phyloP scores from a whole-genome alignment of 2,888 invertebrate species.

The Neoitamus cyanurus region DNA sequence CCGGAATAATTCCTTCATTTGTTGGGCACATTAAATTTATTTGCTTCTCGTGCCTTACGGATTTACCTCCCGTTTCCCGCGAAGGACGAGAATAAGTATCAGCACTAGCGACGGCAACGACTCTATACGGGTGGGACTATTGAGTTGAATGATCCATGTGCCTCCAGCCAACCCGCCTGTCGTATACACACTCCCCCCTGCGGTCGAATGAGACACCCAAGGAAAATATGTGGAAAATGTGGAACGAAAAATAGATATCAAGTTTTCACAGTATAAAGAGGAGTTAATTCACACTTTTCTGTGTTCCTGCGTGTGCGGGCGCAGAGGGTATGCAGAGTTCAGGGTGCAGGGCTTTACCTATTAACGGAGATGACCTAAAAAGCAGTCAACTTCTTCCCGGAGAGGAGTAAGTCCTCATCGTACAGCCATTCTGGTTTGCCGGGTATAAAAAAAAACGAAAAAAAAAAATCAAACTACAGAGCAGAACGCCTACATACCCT shows the following conservation, averaged over 20 bases:
- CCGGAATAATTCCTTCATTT: constrained; percentile 12
- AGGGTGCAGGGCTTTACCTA: not conserved
- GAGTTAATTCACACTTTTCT: not conserved
- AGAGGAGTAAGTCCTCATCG: not conserved
- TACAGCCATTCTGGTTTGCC: not conserved
- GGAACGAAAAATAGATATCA: not conserved
- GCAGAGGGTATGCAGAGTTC: not conserved
- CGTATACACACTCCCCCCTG: not conserved
- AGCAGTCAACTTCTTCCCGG: not conserved
- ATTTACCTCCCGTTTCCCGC: not conserved
- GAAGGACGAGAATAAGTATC: not conserved
- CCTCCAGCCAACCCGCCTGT: not conserved
- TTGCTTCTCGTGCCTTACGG: not conserved
- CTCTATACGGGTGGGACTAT: not conserved
- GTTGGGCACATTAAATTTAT: constrained; percentile 6
- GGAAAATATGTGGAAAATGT: not conserved
- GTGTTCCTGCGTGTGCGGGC: not conserved
- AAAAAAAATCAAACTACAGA: not conserved
- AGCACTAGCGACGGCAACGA: not conserved
- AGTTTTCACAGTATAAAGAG: not conserved
- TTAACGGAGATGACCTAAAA: not conserved
- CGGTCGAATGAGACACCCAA: not conserved
- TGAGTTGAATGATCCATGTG: not conserved
- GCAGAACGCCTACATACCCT: not conserved
- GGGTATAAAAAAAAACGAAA: not conserved